These are phyloP conservation scores for Aptenodytes forsteri DNA, from an alignment of 2,113 vertebrate genomes.

Conservation along the genomic window DNA sequence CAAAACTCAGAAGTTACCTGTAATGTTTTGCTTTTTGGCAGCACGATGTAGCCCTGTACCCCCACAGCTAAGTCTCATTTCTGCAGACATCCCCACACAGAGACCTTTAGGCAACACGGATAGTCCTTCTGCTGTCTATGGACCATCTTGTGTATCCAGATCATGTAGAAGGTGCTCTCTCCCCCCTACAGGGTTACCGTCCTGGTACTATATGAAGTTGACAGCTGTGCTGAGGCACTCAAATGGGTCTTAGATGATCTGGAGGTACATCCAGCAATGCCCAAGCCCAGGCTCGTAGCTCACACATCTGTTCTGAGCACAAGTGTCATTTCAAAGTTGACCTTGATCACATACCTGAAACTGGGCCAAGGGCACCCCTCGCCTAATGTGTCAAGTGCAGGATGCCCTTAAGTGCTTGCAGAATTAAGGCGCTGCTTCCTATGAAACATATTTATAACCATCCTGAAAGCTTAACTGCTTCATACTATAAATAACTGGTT, in stretches of 20 bases:
- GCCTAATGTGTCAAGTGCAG: neutral
- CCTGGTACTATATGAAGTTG: neutral
- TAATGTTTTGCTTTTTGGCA: neutral
- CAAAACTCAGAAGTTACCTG: neutral
- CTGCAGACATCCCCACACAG: accelerated
- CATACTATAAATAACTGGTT: neutral
- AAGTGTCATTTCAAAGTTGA: neutral
- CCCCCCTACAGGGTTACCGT: accelerated
- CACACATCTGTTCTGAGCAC: neutral
- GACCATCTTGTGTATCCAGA: neutral
- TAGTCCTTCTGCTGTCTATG: neutral
- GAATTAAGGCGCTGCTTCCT: neutral
- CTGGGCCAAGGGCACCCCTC: neutral
- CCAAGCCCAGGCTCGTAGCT: accelerated
- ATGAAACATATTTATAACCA: neutral
- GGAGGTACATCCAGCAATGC: neutral
- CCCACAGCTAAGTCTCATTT: neutral
- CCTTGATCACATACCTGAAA: neutral
- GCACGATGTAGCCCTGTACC: neutral
- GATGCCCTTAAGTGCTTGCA: accelerated
- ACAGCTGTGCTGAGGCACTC: neutral
- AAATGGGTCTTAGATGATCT: neutral
- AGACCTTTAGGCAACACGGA: neutral
- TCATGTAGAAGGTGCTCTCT: neutral
- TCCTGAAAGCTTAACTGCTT: neutral